phyloP scores from a whole-genome alignment of 2,888 invertebrate species.

The Anthophora plumipes region DNA sequence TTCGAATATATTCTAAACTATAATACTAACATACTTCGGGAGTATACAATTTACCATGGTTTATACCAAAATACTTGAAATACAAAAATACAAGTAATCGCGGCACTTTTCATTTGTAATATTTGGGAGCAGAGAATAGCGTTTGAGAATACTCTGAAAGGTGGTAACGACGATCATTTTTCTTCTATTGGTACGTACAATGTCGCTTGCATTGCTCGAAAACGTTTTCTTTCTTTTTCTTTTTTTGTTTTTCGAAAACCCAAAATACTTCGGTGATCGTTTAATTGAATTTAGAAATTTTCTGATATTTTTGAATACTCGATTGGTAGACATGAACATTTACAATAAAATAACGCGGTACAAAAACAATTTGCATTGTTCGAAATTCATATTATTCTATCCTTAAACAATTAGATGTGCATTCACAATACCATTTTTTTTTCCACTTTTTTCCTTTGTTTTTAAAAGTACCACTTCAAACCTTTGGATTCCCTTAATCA shows the following conservation, averaged over 20 bases:
- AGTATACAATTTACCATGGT: conserved; percentile 62
- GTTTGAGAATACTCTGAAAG: conserved; percentile 20
- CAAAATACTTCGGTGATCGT: conserved; percentile 46
- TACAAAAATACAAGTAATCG: conserved; percentile 67
- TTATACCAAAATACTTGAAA: conserved; percentile 63
- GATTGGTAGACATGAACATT: conserved; percentile 48
- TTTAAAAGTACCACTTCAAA: conserved; percentile 34
- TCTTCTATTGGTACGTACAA: neutral
- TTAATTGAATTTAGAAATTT: conserved; percentile 38
- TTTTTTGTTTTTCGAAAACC: conserved; percentile 42
- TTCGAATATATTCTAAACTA: conserved; percentile 41
- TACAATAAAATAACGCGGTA: conserved; percentile 42
- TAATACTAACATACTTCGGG: conserved; percentile 43
- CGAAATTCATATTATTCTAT: conserved; percentile 40
- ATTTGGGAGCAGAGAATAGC: conserved; percentile 41
- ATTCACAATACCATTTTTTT: conserved; percentile 17
- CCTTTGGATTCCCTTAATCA: conserved; percentile 35
- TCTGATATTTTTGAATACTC: conserved; percentile 32
- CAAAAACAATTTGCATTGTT: conserved; percentile 45
- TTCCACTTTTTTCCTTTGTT: neutral
- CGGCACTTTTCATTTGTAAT: conserved; percentile 50
- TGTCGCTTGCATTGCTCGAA: conserved; percentile 28
- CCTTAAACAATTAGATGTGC: conserved; percentile 38
- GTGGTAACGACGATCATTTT: neutral
- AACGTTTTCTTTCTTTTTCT: too few species aligned